phyloP scores from a whole-genome alignment of 1,140 invertebrate species.

The Anoplolepis gracilipes region DNA sequence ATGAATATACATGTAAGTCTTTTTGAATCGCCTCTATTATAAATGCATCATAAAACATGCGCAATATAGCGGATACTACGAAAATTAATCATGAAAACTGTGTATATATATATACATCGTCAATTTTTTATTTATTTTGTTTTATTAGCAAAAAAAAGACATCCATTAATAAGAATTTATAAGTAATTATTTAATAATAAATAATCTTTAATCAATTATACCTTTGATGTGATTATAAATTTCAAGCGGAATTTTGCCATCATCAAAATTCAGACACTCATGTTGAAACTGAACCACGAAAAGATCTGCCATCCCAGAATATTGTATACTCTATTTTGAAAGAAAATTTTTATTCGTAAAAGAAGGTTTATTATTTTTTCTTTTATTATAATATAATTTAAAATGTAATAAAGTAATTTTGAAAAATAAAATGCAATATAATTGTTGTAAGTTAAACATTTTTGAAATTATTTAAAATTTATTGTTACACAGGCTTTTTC shows the following conservation, averaged over 20 bases:
- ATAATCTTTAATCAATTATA: background rate
- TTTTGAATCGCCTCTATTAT: background rate
- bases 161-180: too few species aligned
- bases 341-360: background rate
- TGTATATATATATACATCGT: background rate
- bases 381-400: background rate
- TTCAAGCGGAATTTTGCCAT: constrained; percentile 85
- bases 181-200: too few species aligned
- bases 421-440: too few species aligned
- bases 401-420: too few species aligned
- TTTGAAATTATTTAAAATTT: too few species aligned
- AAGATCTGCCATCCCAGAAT: background rate
- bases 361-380: background rate
- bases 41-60: constrained; percentile 85
- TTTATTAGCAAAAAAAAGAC: too few species aligned
- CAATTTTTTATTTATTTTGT: background rate
- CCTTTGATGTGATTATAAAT: background rate
- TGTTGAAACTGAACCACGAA: constrained; percentile 88
- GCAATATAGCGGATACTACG: constrained; percentile 86
- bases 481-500: too few species aligned
- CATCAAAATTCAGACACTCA: constrained; percentile 91
- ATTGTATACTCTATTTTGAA: background rate
- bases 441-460: too few species aligned
- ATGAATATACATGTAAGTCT: too few species aligned
- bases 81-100: constrained; percentile 73